phyloP scores from a whole-genome alignment of 64 coral and sea anemone genomes.

The Montipora capricornis region DNA sequence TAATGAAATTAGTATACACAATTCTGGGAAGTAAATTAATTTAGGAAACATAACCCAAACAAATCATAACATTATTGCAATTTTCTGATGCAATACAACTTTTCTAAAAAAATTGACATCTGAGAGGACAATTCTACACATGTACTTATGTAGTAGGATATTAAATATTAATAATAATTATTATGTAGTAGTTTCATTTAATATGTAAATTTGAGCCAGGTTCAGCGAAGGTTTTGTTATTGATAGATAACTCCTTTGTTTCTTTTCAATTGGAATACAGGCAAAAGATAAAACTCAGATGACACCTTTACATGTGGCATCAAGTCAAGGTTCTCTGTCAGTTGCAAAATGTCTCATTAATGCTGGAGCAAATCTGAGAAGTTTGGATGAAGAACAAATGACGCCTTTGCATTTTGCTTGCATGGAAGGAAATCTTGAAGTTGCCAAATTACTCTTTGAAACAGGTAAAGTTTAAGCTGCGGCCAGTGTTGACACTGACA shows the following conservation, averaged over 20 bases:
- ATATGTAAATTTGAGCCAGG: background rate
- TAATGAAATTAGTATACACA: no score
- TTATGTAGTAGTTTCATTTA: no score
- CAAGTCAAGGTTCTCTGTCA: conserved; percentile 71
- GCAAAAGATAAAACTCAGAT: conserved; percentile 95
- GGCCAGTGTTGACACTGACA: no score
- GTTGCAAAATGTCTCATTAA: conserved; percentile 76
- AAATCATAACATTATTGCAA: no score
- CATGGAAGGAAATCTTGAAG: conserved; percentile 86
- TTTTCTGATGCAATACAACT: no score
- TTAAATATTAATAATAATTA: no score
- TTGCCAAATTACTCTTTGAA: conserved; percentile 77
- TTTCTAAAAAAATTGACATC: no score
- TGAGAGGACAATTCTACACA: no score
- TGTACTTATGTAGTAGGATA: no score
- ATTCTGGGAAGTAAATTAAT: no score
- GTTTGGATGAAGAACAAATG: conserved; percentile 91
- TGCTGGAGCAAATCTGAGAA: conserved; percentile 83
- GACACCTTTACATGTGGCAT: conserved; percentile 87
- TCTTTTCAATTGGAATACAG: conserved; percentile 36
- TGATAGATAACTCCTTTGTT: background rate
- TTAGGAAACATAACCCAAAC: no score
- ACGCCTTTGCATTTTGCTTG: conserved; percentile 94
- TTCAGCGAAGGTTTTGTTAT: no score
- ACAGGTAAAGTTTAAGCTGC: conserved; percentile 50